Evolutionary conservation across 2,888 invertebrate genomes (phyloP).

Genomic region (Abscondita cerata): DNA sequence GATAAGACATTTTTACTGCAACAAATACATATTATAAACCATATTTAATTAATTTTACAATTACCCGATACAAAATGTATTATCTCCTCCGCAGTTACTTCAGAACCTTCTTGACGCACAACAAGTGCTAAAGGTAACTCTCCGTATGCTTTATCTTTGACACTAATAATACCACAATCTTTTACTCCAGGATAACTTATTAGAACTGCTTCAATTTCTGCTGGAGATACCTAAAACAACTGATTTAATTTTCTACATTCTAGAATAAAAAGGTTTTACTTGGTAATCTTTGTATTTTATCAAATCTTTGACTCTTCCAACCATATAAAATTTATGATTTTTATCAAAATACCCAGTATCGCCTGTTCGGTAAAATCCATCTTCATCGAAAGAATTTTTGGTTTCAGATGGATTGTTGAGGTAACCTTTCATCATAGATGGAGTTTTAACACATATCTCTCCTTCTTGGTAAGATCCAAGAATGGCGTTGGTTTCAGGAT

Average conservation of each 20-base stretch:
- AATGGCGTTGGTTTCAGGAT: conserved; percentile 65
- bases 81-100: conserved; percentile 59
- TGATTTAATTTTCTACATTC: background rate
- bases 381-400: conserved; percentile 65
- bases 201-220: conserved; percentile 83
- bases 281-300: conserved; percentile 87
- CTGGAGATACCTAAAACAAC: conserved; percentile 74
- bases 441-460: conserved; percentile 82
- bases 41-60: background rate
- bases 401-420: conserved; percentile 71
- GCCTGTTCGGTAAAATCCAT: conserved; percentile 79
- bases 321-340: conserved; percentile 77
- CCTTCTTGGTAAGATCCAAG: conserved; percentile 71
- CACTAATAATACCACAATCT: conserved; percentile 84
- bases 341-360: conserved; percentile 82
- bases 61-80: conserved; percentile 56
- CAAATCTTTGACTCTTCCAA: conserved; percentile 84
- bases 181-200: conserved; percentile 74
- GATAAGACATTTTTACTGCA: conserved; percentile 67
- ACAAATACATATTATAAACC: background rate
- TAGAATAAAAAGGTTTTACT: conserved; percentile 56
- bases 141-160: conserved; percentile 75
- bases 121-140: conserved; percentile 81
- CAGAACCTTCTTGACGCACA: conserved; percentile 65
- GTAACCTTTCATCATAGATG: conserved; percentile 72